Evolutionary conservation across 1,140 invertebrate species (phyloP).

Genomic region (Notospermus geniculatus): DNA sequence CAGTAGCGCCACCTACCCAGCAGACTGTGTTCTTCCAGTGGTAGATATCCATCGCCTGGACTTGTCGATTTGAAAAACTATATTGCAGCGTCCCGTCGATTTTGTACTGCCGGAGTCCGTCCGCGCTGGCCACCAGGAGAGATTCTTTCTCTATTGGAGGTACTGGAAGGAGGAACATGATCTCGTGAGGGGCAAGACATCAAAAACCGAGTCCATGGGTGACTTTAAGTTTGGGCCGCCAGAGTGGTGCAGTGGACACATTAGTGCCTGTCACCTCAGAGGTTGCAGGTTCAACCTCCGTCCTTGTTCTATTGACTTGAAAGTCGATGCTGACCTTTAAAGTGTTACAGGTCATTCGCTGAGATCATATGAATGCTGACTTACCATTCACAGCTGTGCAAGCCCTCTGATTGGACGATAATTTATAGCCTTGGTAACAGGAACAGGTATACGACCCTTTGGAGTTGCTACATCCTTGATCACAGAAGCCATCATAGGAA

Average conservation of each 20-base stretch:
- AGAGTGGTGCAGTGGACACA: no score
- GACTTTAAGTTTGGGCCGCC: no score
- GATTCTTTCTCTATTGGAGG: slow-evolving; percentile 12
- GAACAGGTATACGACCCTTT: slow-evolving; percentile 25
- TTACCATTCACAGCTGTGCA: slow-evolving; percentile 67
- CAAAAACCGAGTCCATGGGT: no score
- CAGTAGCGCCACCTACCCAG: slow-evolving; percentile 61
- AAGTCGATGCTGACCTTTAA: no score
- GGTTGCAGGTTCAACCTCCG: no score
- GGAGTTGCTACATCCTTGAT: slow-evolving; percentile 31
- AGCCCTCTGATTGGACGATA: slow-evolving; percentile 9
- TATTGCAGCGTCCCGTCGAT: slow-evolving; percentile 24
- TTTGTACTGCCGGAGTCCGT: slow-evolving; percentile 14
- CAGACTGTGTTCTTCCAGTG: slow-evolving; percentile 67
- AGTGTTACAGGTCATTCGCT: no score
- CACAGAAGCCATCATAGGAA: slow-evolving; percentile 34
- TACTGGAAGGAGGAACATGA: no score
- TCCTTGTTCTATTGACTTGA: no score
- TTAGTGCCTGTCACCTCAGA: no score
- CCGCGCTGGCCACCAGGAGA: slow-evolving; percentile 25
- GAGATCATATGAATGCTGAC: no score
- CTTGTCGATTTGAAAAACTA: slow-evolving; percentile 32
- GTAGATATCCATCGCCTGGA: slow-evolving; percentile 46
- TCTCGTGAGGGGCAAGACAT: no score
- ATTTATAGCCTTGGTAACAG: slow-evolving; percentile 31